These are phyloP conservation scores for Drosophila phalerata DNA, from an alignment of 2,888 invertebrate species.

Conservation along the genomic window DNA sequence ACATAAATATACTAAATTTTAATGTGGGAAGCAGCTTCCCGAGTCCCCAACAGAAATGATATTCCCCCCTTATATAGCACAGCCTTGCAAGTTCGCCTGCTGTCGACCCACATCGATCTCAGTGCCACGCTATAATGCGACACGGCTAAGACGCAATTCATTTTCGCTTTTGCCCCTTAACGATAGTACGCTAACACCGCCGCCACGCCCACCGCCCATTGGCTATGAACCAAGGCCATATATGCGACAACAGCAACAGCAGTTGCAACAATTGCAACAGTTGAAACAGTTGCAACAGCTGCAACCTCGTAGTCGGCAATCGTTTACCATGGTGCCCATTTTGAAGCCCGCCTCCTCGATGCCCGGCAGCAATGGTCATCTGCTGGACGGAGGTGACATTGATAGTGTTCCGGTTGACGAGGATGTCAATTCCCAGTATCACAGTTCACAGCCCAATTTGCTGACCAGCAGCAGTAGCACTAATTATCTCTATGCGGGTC, in stretches of 20 bases:
- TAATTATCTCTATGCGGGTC: constrained; percentile 68
- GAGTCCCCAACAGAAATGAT: constrained; percentile 85
- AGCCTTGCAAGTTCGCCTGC: constrained; percentile 84
- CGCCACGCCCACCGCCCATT: constrained; percentile 82
- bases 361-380: constrained; percentile 80
- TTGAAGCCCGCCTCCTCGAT: constrained; percentile 84
- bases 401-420: constrained; percentile 48
- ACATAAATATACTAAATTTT: constrained; percentile 14
- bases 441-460: constrained; percentile 83
- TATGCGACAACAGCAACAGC: constrained; percentile 43
- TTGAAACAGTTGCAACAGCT: constrained; percentile 36
- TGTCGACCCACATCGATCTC: constrained; percentile 84
- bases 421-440: constrained; percentile 64
- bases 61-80: constrained; percentile 85
- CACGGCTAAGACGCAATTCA: constrained; percentile 64
- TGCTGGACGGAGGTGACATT: constrained; percentile 58
- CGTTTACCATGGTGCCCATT: constrained; percentile 83
- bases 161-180: constrained; percentile 65
- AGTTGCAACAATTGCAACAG: constrained; percentile 44
- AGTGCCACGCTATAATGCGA: constrained; percentile 80
- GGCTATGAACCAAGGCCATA: constrained; percentile 57
- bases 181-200: constrained; percentile 77
- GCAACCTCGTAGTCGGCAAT: constrained; percentile 63
- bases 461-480: constrained; percentile 57
- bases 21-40: constrained; percentile 78